Evolutionary conservation across 2,888 invertebrate species (phyloP).

Genomic region (Epicampocera succincta): DNA sequence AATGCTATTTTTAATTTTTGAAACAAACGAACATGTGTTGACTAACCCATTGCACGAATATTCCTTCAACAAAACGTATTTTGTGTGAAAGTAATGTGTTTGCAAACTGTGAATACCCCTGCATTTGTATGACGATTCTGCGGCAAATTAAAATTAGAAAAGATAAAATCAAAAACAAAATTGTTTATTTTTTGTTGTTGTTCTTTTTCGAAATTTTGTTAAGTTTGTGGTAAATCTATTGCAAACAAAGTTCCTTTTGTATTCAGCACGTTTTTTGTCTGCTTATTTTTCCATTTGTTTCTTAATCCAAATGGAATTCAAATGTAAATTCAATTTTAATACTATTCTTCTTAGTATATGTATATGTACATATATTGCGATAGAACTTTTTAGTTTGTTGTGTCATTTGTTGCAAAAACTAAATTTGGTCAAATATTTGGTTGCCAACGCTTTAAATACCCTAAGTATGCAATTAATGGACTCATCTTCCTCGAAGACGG

Average conservation of each 20-base stretch:
- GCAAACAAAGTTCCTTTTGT: conserved; percentile 31
- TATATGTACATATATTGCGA: neutral
- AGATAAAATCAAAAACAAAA: conserved; percentile 49
- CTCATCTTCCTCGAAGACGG: no score
- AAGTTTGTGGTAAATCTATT: conserved; percentile 26
- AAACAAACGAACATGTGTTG: neutral
- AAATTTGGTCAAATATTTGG: no score
- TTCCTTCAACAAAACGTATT: neutral
- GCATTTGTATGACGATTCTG: conserved; percentile 16
- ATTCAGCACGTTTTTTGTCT: conserved; percentile 9
- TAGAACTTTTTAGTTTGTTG: no score
- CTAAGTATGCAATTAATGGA: no score
- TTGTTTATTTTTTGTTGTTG: neutral
- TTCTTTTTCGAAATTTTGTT: conserved; percentile 11
- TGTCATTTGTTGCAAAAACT: no score
- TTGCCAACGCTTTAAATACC: no score
- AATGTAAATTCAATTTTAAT: conserved; percentile 19
- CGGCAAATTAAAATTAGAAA: conserved; percentile 14
- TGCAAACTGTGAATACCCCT: conserved; percentile 9
- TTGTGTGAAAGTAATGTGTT: neutral
- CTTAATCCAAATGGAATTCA: conserved; percentile 39
- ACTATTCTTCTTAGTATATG: neutral
- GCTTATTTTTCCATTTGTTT: neutral
- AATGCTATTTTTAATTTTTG: conserved; percentile 12
- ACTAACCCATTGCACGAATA: neutral